Percentiles rank a stretch among this genome's conserved stretches.
These are phyloP conservation scores for Lepas anatifera DNA, from an alignment of 2,888 invertebrate species.

Conservation along the genomic window DNA sequence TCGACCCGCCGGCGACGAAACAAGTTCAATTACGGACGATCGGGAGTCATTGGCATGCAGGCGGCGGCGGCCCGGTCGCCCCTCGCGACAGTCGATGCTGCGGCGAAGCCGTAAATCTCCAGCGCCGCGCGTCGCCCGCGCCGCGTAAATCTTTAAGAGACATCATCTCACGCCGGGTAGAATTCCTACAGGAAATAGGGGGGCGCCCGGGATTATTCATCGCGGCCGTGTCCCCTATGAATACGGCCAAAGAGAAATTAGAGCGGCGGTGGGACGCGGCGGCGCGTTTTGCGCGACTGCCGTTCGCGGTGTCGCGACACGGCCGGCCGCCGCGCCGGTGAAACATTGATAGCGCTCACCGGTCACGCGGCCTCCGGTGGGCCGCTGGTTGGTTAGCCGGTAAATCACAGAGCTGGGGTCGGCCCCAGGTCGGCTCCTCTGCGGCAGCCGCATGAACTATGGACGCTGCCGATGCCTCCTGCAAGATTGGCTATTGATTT, in stretches of 20 bases:
- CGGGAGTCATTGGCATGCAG: slow-evolving; percentile 5
- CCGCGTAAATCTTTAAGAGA: slow-evolving; percentile 3
- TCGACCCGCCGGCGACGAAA: slow-evolving; percentile 7
- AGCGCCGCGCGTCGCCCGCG: not conserved
- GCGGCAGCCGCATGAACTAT: not conserved
- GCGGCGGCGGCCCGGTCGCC: not conserved
- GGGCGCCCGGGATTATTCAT: slow-evolving; percentile 1
- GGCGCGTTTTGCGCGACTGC: not conserved
- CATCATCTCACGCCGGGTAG: not conserved
- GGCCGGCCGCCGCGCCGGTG: not conserved
- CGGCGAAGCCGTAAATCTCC: not conserved
- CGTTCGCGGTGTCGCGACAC: no score
- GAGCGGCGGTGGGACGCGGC: no score
- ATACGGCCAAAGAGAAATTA: slow-evolving; percentile 5
- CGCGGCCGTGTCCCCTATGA: slow-evolving; percentile 5
- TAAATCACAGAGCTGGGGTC: no score
- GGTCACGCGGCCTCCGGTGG: no score
- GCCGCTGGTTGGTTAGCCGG: no score
- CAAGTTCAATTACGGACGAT: slow-evolving; percentile 10
- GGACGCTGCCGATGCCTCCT: not conserved
- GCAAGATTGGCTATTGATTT: slow-evolving; percentile 10
- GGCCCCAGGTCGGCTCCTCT: not conserved
- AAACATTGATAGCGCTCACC: not conserved
- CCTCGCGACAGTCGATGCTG: not conserved
- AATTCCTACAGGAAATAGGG: not conserved